phyloP scores from a whole-genome alignment of 2,888 invertebrate species.

The Uropetala carovei region DNA sequence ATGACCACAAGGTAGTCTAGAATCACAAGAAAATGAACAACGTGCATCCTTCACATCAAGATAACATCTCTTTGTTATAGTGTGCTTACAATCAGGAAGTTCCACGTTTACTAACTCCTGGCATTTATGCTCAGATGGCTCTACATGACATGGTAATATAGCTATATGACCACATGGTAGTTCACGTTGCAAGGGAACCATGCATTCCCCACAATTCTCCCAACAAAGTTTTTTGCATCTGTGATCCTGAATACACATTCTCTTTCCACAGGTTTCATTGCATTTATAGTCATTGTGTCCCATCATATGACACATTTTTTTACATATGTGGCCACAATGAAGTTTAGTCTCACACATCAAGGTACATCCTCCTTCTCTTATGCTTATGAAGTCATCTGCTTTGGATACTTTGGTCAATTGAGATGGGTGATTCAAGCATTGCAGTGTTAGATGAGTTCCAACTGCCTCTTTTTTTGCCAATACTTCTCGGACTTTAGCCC shows the following conservation, averaged over 20 bases:
- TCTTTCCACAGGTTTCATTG: constrained; percentile 68
- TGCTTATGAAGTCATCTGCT: constrained; percentile 67
- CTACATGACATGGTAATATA: constrained; percentile 75
- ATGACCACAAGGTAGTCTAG: constrained; percentile 81
- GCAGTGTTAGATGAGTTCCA: constrained; percentile 76
- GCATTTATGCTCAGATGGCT: constrained; percentile 74
- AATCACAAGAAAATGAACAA: constrained; percentile 75
- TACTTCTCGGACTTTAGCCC: constrained; percentile 78
- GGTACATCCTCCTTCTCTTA: constrained; percentile 73
- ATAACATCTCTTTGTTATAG: constrained; percentile 68
- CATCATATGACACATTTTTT: constrained; percentile 72
- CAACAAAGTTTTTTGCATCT: constrained; percentile 77
- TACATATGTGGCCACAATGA: constrained; percentile 75
- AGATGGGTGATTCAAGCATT: constrained; percentile 70
- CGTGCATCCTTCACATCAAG: constrained; percentile 57
- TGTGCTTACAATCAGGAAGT: constrained; percentile 50
- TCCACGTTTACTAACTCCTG: neutral
- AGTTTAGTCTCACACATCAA: constrained; percentile 72
- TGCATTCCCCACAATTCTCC: constrained; percentile 76
- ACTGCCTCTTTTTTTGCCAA: constrained; percentile 77
- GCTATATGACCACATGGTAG: constrained; percentile 75
- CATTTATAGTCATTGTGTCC: constrained; percentile 72
- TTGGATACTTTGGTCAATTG: constrained; percentile 66
- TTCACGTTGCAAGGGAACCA: constrained; percentile 73
- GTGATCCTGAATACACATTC: constrained; percentile 72